phyloP scores from a whole-genome alignment of 2,113 vertebrate genomes.

The Macroglossus sobrinus region DNA sequence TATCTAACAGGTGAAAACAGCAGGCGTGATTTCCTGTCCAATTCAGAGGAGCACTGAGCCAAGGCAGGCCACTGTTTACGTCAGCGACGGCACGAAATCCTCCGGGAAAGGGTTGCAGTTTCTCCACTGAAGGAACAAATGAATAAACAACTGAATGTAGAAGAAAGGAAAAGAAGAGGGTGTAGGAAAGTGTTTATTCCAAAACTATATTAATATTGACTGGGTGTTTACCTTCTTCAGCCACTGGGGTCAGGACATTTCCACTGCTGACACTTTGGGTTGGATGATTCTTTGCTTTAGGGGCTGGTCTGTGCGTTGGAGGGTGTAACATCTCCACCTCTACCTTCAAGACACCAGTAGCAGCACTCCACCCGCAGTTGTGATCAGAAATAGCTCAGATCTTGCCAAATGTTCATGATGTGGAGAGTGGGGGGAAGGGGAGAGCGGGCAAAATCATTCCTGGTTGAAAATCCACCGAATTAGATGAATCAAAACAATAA shows the following conservation, averaged over 20 bases:
- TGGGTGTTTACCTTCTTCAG: not conserved
- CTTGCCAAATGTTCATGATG: not conserved
- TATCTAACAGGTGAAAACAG: not conserved
- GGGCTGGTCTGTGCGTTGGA: too few species aligned
- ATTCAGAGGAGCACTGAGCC: not conserved
- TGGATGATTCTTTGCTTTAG: not conserved
- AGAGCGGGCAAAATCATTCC: not conserved
- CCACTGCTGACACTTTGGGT: not conserved
- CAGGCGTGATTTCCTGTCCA: slow-evolving; percentile 19
- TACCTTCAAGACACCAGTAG: not conserved
- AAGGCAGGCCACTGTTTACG: not conserved
- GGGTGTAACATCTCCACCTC: not conserved
- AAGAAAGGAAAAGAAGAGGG: not conserved
- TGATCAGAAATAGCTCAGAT: not conserved
- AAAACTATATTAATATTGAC: too few species aligned
- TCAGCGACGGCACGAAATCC: not conserved
- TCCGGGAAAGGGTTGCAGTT: not conserved
- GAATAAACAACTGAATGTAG: not conserved
- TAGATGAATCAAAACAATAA: not conserved
- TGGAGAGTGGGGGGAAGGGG: fast-evolving
- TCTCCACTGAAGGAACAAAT: not conserved
- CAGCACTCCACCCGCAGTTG: fast-evolving
- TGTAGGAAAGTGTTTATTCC: not conserved
- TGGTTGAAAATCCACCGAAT: not conserved
- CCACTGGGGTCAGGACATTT: not conserved